Evolutionary conservation across 1,140 invertebrate genomes (phyloP).

Genomic region (Orussus abietinus): DNA sequence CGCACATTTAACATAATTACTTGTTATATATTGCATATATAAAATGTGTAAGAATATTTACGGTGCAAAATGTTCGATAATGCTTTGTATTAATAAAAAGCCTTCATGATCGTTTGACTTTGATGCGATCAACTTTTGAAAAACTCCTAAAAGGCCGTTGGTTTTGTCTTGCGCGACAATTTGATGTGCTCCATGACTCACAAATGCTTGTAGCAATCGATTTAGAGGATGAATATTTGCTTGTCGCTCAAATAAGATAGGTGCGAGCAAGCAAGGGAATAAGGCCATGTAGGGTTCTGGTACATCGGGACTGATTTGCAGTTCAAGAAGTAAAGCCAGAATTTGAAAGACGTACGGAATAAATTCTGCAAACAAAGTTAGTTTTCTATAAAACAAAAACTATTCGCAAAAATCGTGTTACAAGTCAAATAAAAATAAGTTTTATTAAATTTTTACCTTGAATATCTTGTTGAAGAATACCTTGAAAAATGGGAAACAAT

Average conservation of each 20-base stretch:
- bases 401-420: conserved; percentile 1
- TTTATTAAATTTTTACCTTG: conserved; percentile 57
- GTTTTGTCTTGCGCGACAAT: conserved; percentile 69
- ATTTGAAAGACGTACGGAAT: conserved; percentile 98
- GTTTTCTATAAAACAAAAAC: conserved; percentile 6
- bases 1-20: too few relatives aligned
- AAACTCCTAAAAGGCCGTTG: conserved; percentile 86
- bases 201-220: conserved; percentile 81
- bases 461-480: conserved; percentile 89
- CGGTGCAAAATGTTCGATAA: conserved; percentile 73
- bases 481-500: conserved; percentile 90
- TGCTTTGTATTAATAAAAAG: conserved; percentile 82
- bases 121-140: conserved; percentile 94
- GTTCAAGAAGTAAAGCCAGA: conserved; percentile 84
- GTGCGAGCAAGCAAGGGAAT: conserved; percentile 82
- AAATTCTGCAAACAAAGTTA: conserved; percentile 74
- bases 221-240: conserved; percentile 91
- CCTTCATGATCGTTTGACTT: conserved; percentile 96
- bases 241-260: conserved; percentile 86
- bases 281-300: conserved; percentile 84
- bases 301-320: conserved; percentile 59
- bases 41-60: too few relatives aligned
- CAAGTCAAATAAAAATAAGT: conserved; percentile 6
- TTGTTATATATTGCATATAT: too few relatives aligned
- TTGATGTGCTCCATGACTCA: conserved; percentile 69